Conservation (phyloP, 2,797 vertebrate genomes). For the Bradypodion ventrale region DNA sequence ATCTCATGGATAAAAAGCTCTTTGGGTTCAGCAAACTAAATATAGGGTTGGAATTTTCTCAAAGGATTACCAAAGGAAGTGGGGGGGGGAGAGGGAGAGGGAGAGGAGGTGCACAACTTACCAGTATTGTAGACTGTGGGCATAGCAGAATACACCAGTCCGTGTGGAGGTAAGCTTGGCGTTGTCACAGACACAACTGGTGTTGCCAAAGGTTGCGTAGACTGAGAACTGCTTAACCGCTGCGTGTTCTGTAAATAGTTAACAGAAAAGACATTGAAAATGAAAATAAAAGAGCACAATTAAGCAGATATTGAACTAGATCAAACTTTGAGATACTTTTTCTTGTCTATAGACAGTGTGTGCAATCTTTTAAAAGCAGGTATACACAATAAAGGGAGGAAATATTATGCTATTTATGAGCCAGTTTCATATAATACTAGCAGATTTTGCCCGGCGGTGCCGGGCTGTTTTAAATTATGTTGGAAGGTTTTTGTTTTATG, state of each 20-base stretch:
- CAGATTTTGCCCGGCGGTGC: no score
- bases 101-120: constrained; percentile 73
- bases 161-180: constrained; percentile 93
- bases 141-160: constrained; percentile 95
- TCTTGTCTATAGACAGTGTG: neutral
- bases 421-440: constrained; percentile 2
- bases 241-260: constrained; percentile 87
- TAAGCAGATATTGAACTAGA: neutral
- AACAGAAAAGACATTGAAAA: constrained; percentile 42
- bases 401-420: neutral
- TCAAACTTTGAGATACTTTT: neutral
- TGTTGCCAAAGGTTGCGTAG: constrained; percentile 90
- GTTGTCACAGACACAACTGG: constrained; percentile 98
- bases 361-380: neutral
- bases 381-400: constrained; percentile 1
- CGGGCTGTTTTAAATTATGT: no score
- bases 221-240: constrained; percentile 94
- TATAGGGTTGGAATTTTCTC: neutral
- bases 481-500: no score
- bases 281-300: neutral
- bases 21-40: no score
- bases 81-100: neutral
- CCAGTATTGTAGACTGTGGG: constrained; percentile 96
- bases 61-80: no score
- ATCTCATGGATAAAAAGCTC: neutral